Percentiles rank a stretch among this genome's conserved stretches.
Conservation (phyloP, 2,113 vertebrate genomes). For the Spea bombifrons region DNA sequence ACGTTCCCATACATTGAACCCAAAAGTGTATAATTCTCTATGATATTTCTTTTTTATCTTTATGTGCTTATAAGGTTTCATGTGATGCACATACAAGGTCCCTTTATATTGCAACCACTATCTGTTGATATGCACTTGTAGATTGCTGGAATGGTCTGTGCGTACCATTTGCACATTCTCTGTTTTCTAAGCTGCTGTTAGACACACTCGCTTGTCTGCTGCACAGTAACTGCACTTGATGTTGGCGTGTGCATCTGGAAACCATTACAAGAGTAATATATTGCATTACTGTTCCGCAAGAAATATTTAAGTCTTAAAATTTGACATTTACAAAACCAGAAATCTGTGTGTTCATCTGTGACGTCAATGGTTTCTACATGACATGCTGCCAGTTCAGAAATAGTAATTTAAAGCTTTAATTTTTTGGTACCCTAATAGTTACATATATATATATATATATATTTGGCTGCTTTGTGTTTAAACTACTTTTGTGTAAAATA, state of each 20-base stretch:
- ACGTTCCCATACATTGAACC: too few species aligned
- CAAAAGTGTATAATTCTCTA: too few species aligned
- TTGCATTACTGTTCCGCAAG: slow-evolving; percentile 42
- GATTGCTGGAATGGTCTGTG: slow-evolving; percentile 45
- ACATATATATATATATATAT: slow-evolving; percentile 10
- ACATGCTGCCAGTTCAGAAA: slow-evolving; percentile 16
- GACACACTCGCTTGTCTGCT: slow-evolving; percentile 56
- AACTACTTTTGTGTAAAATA: slow-evolving; percentile 15
- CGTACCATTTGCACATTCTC: slow-evolving; percentile 63
- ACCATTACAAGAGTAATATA: slow-evolving; percentile 44
- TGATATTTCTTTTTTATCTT: too few species aligned
- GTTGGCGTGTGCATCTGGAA: slow-evolving; percentile 66
- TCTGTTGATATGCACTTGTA: slow-evolving; percentile 35
- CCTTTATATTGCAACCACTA: slow-evolving; percentile 31
- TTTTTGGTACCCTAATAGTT: slow-evolving; percentile 7
- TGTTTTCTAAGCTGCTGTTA: slow-evolving; percentile 55
- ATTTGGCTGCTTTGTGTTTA: neutral
- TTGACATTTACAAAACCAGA: neutral
- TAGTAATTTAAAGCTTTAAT: slow-evolving; percentile 29
- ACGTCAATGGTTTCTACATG: neutral
- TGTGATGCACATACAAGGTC: slow-evolving; percentile 53
- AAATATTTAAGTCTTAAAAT: slow-evolving; percentile 1
- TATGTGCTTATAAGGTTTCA: slow-evolving; percentile 49
- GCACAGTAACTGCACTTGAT: slow-evolving; percentile 51
- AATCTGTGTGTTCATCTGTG: neutral